Evolutionary conservation across 2,797 vertebrate genomes (phyloP).

Genomic region (Oryzias dopingdopingensis): DNA sequence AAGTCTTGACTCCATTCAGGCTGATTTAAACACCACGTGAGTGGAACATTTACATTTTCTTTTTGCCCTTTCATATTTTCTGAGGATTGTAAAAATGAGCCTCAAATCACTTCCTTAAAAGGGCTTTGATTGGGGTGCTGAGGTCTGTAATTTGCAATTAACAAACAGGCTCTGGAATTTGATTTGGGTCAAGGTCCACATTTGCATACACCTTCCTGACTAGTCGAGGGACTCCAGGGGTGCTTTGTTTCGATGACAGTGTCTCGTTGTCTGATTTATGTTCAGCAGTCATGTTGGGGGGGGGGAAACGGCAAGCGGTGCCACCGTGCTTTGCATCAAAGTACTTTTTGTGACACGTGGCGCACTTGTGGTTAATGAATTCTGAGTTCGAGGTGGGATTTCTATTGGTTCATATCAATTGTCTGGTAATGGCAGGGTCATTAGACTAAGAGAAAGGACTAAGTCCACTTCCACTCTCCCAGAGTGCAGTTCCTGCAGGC

Average conservation of each 20-base stretch:
- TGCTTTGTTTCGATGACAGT: conserved; percentile 61
- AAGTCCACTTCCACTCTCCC: conserved; percentile 66
- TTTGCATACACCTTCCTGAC: conserved; percentile 77
- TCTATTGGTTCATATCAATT: conserved; percentile 78
- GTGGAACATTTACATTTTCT: conserved; percentile 59
- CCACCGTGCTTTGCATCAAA: conserved; percentile 52
- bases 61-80: conserved; percentile 72
- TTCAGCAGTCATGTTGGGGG: conserved; percentile 55
- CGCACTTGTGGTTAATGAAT: conserved; percentile 76
- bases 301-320: conserved; percentile 38
- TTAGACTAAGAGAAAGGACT: conserved; percentile 69
- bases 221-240: conserved; percentile 68
- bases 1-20: conserved; percentile 44
- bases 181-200: conserved; percentile 81
- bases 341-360: conserved; percentile 71
- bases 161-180: conserved; percentile 79
- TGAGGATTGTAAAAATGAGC: conserved; percentile 74
- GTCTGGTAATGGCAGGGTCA: conserved; percentile 75
- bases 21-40: conserved; percentile 59
- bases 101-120: conserved; percentile 80
- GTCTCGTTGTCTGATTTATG: conserved; percentile 73
- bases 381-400: conserved; percentile 73
- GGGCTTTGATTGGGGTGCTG: conserved; percentile 80
- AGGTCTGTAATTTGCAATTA: conserved; percentile 86
- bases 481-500: conserved; percentile 49